phyloP scores from a whole-genome alignment of 2,797 vertebrate genomes.

The Molossus molossus region DNA sequence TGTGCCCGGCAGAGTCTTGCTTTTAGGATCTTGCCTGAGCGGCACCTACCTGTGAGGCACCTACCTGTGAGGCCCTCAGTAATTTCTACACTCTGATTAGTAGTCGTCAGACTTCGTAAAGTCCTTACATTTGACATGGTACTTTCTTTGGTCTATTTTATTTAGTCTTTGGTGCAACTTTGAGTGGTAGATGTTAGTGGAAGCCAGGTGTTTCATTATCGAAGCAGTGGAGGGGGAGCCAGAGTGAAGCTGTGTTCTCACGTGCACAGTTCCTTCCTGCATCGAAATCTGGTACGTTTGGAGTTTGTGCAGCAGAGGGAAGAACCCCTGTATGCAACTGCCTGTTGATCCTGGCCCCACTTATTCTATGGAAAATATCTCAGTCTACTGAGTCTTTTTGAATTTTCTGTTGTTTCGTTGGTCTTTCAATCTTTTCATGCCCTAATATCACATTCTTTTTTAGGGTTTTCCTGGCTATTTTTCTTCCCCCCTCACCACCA shows the following conservation, averaged over 20 bases:
- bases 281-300: background rate
- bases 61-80: background rate
- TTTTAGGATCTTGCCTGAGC: background rate
- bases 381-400: background rate
- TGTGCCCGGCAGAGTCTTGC: background rate
- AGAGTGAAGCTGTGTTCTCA: background rate
- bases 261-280: background rate
- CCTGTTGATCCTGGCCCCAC: background rate
- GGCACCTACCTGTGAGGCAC: background rate
- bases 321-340: background rate
- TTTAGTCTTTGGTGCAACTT: background rate
- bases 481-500: background rate
- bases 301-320: background rate
- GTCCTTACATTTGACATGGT: background rate
- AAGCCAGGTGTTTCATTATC: background rate
- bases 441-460: background rate
- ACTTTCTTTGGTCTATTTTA: too few species aligned
- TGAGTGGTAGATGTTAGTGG: background rate
- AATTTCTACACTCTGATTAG: background rate
- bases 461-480: too few species aligned
- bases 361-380: background rate
- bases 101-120: background rate
- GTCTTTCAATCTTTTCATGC: background rate
- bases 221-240: background rate
- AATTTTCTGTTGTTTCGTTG: background rate